These are phyloP conservation scores for Lottia gigantea DNA, from an alignment of 2,888 invertebrate species.

Conservation along the genomic window DNA sequence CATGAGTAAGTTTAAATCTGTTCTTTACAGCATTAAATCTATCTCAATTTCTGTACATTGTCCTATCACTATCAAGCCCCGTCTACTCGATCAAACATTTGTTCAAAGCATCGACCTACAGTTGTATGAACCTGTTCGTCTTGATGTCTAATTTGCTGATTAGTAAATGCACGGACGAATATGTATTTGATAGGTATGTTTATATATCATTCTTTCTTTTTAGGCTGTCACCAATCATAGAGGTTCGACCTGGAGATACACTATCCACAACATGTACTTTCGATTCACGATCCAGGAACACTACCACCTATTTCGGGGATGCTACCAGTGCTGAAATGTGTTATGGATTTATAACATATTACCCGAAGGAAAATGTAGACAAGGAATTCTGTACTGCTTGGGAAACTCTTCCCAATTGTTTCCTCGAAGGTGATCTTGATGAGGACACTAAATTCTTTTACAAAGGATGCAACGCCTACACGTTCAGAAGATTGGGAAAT, in stretches of 20 bases:
- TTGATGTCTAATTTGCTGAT: no score
- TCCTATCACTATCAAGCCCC: no score
- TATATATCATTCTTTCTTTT: not conserved
- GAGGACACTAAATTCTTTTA: not conserved
- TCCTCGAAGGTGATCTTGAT: not conserved
- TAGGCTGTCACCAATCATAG: slow-evolving; percentile 36
- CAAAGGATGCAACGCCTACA: no score
- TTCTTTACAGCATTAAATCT: no score
- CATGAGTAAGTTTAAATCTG: slow-evolving; percentile 36
- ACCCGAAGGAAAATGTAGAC: slow-evolving; percentile 34
- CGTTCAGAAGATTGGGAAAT: no score
- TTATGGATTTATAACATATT: slow-evolving; percentile 46
- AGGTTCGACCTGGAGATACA: slow-evolving; percentile 41
- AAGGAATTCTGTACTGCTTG: slow-evolving; percentile 35
- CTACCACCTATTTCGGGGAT: slow-evolving; percentile 42
- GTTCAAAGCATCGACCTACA: no score
- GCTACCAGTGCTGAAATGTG: slow-evolving; percentile 52
- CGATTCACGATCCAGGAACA: slow-evolving; percentile 22
- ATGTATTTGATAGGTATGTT: no score
- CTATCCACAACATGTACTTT: slow-evolving; percentile 40
- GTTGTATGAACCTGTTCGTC: no score
- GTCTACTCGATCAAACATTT: no score
- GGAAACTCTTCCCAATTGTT: slow-evolving; percentile 30
- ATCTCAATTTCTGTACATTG: no score
- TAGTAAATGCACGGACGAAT: no score